Base-by-base conservation (phyloP, 2,113 vertebrate species). In the Neolamprologus sp. region DNA sequence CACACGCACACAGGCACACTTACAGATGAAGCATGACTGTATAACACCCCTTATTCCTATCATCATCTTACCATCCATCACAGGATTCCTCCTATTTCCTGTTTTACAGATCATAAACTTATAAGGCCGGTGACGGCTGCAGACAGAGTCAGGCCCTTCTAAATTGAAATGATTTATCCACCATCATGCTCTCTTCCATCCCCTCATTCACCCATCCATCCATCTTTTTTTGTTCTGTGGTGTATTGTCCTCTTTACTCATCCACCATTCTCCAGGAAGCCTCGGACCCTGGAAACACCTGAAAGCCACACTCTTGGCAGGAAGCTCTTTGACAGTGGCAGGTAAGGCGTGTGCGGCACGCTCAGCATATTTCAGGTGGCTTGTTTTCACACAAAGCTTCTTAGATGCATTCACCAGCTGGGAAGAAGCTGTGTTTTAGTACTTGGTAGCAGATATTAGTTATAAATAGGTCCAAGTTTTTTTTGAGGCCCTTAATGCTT, bases 201-300 rank as follows among this genome's bases (percentile, higher is more conserved):
- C 75, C 9, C 85, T 45, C 85, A 81, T 79, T 73, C 80, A 83
- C 85, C 80, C 90, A 68, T 94, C 73, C 73, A 73, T 89, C 58
- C 45, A 26, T 88, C 35, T 40, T 81, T 80, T 37, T 78, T 85
- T 88, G 84, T 86, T 91, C 82, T 93, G 81, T 89, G 86, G 87
- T 95, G 93, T 92, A 91, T 90, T 93, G 95, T 95, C 90, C 80
- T 71, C 83, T 89, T 94, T 87, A 47, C 89, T 96, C 97, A 96
- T 97, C 94, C 96, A 92, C 96, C 97, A 96, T 97, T 95, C 95
- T 96, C 92, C 97, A 99, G 98, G 97, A 97, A 98, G 93, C 96
- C 97, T 96, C 97, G 97, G 97, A 98, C 97, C 94, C 95, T 97
- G 97, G 98, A 98, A 96, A 97, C 96, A 95, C 96, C 97, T 96